Base-by-base conservation (phyloP, 2,113 vertebrate genomes). In the Phrynosoma platyrhinos region DNA sequence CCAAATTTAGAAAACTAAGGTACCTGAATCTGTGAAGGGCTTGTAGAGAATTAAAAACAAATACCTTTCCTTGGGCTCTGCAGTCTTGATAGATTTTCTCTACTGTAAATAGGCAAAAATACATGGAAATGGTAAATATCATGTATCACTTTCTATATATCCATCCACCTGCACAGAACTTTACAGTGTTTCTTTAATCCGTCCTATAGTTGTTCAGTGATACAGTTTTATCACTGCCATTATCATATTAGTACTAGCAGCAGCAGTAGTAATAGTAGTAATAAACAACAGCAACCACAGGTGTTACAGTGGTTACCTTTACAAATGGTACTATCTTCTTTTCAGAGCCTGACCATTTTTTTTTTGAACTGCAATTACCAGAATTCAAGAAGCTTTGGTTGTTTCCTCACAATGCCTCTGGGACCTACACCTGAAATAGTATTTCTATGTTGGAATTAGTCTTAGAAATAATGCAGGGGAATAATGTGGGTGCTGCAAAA, bases 51-150 rank as follows among this genome's bases (percentile, higher is more conserved):
- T 36, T 30, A 69, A 78, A 55, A 78, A 21, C 3, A 83, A 77
- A 78, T 62, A 84, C 87, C 82, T 86, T 20, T 92, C 20, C 0
- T 13, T 68, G 30, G 23, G 23, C n/a, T 76, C 42, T 62, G 66
- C 75, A 71, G 7, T 14, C 42, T 20, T 40, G 53, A 72, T 55
- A 69, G 69, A n/a, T 40, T 71, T 40, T 69, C 21, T 72, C 25
- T 79, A 55, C 47, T 79, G 53, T 87, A 30, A 83, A 79, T 91
- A 83, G 36, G 1, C 1, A 36, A 75, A 69, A 79, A 36, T 0
- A 1, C 85, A 18, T 74, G 30, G 80, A 71, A 71, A 71, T 27
- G 27, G n/a, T 64, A 84, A 66, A 86, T 52, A 68, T 55, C 66
- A 47, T 42, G 36, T 30, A 53, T 5, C n/a, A 76, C 47, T 21